A percentile compares a stretch with the other conserved stretches of the same genome.
These are phyloP conservation scores for Deroplatys truncata DNA, from an alignment of 2,888 invertebrate species.

Conservation along the genomic window DNA sequence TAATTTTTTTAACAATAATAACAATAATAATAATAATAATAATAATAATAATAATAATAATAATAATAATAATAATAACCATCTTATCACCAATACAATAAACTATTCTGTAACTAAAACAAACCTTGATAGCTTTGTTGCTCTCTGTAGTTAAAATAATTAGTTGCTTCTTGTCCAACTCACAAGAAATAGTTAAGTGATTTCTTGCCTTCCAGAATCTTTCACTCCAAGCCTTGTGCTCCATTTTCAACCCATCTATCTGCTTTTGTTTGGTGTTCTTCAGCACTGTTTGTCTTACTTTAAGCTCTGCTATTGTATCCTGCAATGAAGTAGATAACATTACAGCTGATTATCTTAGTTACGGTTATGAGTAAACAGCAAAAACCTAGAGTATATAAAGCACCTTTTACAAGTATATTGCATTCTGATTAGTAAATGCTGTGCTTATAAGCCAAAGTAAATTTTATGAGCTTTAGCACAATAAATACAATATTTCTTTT, in stretches of 20 bases:
- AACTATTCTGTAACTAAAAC: slow-evolving; percentile 33
- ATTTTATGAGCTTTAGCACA: too few species aligned
- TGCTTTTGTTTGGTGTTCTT: slow-evolving; percentile 18
- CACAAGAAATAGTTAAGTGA: slow-evolving; percentile 48
- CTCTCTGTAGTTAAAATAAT: slow-evolving; percentile 59
- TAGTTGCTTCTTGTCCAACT: slow-evolving; percentile 52
- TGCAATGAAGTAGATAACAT: slow-evolving; percentile 17
- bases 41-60: too few species aligned
- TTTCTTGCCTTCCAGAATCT: slow-evolving; percentile 23
- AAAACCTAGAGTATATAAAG: too few species aligned
- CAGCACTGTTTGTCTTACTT: slow-evolving; percentile 43
- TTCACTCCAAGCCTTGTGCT: slow-evolving; percentile 28
- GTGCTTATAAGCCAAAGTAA: too few species aligned
- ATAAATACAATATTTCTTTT: too few species aligned
- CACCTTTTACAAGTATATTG: too few species aligned
- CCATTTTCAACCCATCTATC: slow-evolving; percentile 29
- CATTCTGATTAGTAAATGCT: too few species aligned
- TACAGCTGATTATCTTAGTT: background rate
- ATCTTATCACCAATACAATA: background rate
- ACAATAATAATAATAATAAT: too few species aligned
- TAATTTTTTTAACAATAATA: too few species aligned
- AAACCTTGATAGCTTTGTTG: slow-evolving; percentile 44
- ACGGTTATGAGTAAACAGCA: too few species aligned
- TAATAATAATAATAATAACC: too few species aligned
- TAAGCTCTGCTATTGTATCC: slow-evolving; percentile 43